Evolutionary conservation across 1,140 invertebrate genomes (phyloP), one percentile per base, ranked within the genome.

Genomic region (Drosophila nannoptera): DNA sequence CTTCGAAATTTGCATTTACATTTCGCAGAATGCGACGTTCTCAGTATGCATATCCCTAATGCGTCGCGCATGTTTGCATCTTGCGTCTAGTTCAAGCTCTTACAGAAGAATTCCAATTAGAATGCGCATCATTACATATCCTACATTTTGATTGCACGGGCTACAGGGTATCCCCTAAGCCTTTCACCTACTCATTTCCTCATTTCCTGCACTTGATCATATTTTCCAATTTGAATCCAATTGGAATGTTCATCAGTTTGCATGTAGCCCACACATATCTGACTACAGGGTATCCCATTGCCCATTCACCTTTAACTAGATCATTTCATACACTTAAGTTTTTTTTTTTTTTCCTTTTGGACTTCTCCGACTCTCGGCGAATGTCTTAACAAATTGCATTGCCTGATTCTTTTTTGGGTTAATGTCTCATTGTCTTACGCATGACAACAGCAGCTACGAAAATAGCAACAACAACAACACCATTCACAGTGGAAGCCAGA

Each of bases 401-500:
- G 63, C 33, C 52, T 43, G 33, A 31, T 40, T 35, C 33, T 46
- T 84, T 83, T 84, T 84, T 86, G 68, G 81, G 81, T 86, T 86
- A 86, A 86, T 86, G 81, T 86, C 77, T 84, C 67, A 81, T 84
- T 86, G 77, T 84, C 74, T 81, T 55, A 31, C 36, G 69, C 56
- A 42, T 53, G 40, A 66, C 62, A 52, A 40, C 38, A 16, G 35
- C 45, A 67, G 7, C 33, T 46, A 38, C 63, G n/a, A 58, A n/a
- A 45, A 35, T 33, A 42, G 5, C 29, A 16, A 48, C 14, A 29
- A 60, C 31, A 50, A 63, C 59, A 54, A 40, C 36, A 42, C 33
- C 48, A 54, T 31, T 29, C 48, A 62, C 58, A 32, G 62, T 16
- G 36, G n/a, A n/a, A n/a, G n/a, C n/a, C n/a, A n/a, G n/a, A n/a